These are phyloP conservation scores for Tiaroga cobitis DNA, from an alignment of 2,797 vertebrate genomes.

Conservation along the genomic window DNA sequence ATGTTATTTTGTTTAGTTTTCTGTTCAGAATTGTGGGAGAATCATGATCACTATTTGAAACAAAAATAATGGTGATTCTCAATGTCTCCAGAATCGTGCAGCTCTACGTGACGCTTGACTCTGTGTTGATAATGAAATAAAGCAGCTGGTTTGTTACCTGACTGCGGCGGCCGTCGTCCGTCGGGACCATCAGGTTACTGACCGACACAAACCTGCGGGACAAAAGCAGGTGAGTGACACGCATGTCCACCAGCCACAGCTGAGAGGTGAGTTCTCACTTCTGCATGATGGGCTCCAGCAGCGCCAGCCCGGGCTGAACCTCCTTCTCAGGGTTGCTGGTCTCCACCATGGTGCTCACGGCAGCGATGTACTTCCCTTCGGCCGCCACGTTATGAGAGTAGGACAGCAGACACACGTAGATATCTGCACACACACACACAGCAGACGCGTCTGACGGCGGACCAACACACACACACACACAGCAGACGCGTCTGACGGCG, in stretches of 20 bases:
- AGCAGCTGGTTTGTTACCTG: constrained; percentile 68
- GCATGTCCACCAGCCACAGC: too few relatives aligned
- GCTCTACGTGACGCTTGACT: too few relatives aligned
- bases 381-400: constrained; percentile 75
- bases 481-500: too few relatives aligned
- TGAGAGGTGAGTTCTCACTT: constrained; percentile 66
- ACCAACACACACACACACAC: not conserved
- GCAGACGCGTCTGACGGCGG: not conserved
- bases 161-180: constrained; percentile 76
- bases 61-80: too few relatives aligned
- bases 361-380: constrained; percentile 79
- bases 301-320: constrained; percentile 74
- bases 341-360: constrained; percentile 77
- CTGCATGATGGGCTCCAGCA: constrained; percentile 79
- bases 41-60: too few relatives aligned
- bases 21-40: too few relatives aligned
- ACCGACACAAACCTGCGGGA: constrained; percentile 74
- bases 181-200: constrained; percentile 70
- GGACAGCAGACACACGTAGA: constrained; percentile 80
- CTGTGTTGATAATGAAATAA: too few relatives aligned
- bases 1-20: too few relatives aligned
- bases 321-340: constrained; percentile 79
- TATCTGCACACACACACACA: constrained; percentile 67
- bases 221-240: constrained; percentile 5
- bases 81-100: too few relatives aligned